Evolutionary conservation across 2,113 vertebrate genomes (phyloP).

Genomic region (Psittacus erithacus): DNA sequence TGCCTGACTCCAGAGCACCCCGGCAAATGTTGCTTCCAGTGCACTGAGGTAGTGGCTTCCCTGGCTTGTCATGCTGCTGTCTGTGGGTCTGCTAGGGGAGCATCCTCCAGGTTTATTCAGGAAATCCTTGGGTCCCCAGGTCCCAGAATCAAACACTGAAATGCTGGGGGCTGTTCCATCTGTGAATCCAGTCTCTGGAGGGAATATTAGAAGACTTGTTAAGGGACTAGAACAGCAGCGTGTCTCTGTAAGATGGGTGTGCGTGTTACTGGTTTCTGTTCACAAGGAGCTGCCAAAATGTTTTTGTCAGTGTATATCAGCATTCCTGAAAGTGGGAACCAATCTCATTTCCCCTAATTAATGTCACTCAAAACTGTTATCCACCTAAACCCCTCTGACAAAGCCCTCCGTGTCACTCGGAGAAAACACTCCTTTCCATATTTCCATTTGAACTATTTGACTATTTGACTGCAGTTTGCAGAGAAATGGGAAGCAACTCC

Average conservation of each 20-base stretch:
- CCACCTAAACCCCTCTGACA: neutral
- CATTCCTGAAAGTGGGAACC: neutral
- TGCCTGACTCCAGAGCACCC: neutral
- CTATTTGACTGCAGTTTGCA: neutral
- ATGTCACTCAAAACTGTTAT: neutral
- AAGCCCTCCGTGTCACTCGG: neutral
- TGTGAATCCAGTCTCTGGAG: neutral
- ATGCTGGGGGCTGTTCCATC: neutral
- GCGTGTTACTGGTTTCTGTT: neutral
- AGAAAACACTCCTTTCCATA: neutral
- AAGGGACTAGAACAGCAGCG: accelerated
- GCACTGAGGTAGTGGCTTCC: neutral
- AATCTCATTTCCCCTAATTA: neutral
- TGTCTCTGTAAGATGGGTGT: neutral
- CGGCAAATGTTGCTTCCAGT: neutral
- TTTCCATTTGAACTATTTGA: neutral
- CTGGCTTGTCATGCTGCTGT: accelerated
- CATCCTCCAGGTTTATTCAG: neutral
- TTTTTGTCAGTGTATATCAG: neutral
- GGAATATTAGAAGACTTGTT: neutral
- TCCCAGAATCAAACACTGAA: accelerated
- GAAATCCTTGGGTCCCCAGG: neutral
- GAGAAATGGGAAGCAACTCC: neutral
- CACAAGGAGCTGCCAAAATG: neutral
- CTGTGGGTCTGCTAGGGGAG: accelerated